Evolutionary conservation across 2,113 vertebrate genomes (phyloP), one percentile per base, ranked within the genome.

Genomic region (Mustela nigripes): DNA sequence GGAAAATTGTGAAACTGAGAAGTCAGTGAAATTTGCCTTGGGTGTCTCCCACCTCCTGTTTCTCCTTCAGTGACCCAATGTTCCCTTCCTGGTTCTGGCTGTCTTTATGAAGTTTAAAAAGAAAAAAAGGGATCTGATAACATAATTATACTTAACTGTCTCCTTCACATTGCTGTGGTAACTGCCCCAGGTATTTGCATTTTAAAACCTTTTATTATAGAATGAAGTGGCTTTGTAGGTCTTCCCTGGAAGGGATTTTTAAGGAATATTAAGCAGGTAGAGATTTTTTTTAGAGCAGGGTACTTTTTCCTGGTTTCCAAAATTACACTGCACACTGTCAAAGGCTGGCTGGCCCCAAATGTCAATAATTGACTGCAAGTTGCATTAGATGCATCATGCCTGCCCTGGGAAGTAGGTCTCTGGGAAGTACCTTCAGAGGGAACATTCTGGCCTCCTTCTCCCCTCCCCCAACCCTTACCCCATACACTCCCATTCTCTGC

Each of bases 1-100:
- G 96, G 78, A 96, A 93, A 95, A 81, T 36, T 82, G 7, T 91
- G 79, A 96, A 95, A 92, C 53, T 79, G 65, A 96, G 65, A 89
- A 31, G 11, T 91, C 65, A 24, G 60, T 81, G 85, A 88, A 95
- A 92, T 81, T 85, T 89, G 81, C 82, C 91, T 89, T 94, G 42
- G 65, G 31, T 91, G 7, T 81, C 76, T 63, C 28, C 58, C 28
- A 10, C 19, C 31, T 74, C 56, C 31, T 48, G 0, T 76, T 81
- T 69, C 16, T 24, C 56, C 9, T 10, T 94, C 5, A 31, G 16
- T 81, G 42, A 65, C 36, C 31, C 91, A 69, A 12, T 1, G 5
- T 9, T 45, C 33, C n/a, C 42, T 39, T 26, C 11, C 1, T 7
- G 39, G 42, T 80, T 83, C 69, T 39, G 67, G 82, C 33, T 45